These are phyloP conservation scores for Xenopus petersii DNA, from an alignment of 2,797 vertebrate genomes.

Conservation along the genomic window DNA sequence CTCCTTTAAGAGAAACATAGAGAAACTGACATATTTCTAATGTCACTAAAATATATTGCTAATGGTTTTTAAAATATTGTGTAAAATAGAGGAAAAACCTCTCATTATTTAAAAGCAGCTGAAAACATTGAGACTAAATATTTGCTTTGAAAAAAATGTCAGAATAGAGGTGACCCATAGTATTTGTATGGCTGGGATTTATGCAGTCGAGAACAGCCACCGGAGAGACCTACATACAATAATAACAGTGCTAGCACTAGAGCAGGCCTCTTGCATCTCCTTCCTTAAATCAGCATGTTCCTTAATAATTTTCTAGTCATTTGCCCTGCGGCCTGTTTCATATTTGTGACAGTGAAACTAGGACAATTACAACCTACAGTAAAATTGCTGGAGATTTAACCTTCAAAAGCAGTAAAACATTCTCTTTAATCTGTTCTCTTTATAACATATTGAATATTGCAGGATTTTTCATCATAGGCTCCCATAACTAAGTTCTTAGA, in stretches of 20 bases:
- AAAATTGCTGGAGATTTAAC: conserved; percentile 37
- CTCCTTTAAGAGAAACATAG: too few relatives aligned
- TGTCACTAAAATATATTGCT: too few relatives aligned
- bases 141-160: too few relatives aligned
- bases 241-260: conserved; percentile 6
- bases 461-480: background rate
- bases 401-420: conserved; percentile 4
- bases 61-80: too few relatives aligned
- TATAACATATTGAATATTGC: background rate
- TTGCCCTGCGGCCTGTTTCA: conserved; percentile 40
- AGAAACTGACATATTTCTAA: too few relatives aligned
- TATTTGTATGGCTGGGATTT: conserved; percentile 11
- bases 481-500: too few relatives aligned
- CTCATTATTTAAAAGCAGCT: too few relatives aligned
- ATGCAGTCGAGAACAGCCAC: conserved; percentile 3
- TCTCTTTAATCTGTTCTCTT: background rate
- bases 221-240: background rate
- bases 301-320: conserved; percentile 37
- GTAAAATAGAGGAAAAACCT: too few relatives aligned
- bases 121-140: too few relatives aligned
- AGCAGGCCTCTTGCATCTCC: conserved; percentile 14
- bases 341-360: conserved; percentile 33
- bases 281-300: conserved; percentile 28
- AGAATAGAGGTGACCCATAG: too few relatives aligned
- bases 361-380: conserved; percentile 41